Base-by-base conservation (phyloP, 2,888 invertebrate genomes). In the Leptinotarsa peninsularis region DNA sequence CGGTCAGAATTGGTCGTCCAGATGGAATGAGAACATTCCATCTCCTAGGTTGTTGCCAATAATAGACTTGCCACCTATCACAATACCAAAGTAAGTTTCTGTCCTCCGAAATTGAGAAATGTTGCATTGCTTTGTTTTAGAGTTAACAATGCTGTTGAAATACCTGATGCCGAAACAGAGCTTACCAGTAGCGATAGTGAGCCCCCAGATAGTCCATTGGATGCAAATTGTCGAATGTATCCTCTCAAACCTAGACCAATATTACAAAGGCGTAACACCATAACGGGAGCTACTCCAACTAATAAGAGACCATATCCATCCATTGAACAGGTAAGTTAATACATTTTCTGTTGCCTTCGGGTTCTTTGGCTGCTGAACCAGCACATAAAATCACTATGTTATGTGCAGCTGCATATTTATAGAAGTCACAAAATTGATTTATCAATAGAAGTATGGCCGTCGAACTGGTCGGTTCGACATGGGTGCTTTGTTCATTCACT, bases 261-360 rank as follows among this genome's bases (percentile, higher is more conserved):
- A 79, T 90, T 94, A 54, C 95, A 95, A 86, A 91, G 97, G 15
- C 90, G 98, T 21, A 96, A 97, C 82, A 96, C 97, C 1, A 95
- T 98, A 80, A 94, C 96, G 82, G 96, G 98, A 18, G 94, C 93
- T 74, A 93, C 92, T 80, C 93, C 94, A n/a, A 91, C 91, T 17
- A 90, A 90, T 79, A 91, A 91, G 83, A 88, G 92, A 49, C 91
- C 93, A 73, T 91, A 91, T 76, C 90, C 92, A 81, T 90, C 92
- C 83, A 91, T 94, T 74, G 93, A 95, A 84, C 93, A 94, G 90
- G 92, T 93, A 82, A 84, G 85, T 71, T 54, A 0, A 15, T 27
- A 15, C 17, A n/a, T 43, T 63, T 63, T 63, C n/a, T 23, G 4
- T 58, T 43, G 13, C 43, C 7, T 43, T 43, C 0, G 3, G 43